phyloP scores from a whole-genome alignment of 2,797 vertebrate species.

The Rhodeus uyekii region DNA sequence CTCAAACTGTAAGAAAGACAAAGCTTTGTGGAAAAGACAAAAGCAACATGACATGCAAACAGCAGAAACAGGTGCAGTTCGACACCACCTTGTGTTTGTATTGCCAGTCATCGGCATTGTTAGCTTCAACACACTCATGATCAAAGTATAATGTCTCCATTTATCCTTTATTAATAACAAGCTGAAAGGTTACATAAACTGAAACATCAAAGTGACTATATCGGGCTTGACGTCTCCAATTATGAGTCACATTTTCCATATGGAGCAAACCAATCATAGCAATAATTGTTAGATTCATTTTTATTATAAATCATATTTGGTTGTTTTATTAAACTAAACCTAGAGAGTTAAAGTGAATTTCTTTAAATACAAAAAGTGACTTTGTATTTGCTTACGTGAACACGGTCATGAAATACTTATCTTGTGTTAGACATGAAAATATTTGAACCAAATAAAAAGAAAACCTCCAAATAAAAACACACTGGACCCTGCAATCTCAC shows the following conservation, averaged over 20 bases:
- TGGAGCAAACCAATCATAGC: not conserved
- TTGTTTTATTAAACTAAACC: not conserved
- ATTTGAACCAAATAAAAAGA: not conserved
- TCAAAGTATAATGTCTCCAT: not conserved
- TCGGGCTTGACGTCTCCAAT: not conserved
- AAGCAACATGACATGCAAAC: not conserved
- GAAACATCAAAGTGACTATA: conserved; percentile 1
- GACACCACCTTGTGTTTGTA: conserved; percentile 16
- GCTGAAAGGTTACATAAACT: conserved; percentile 14
- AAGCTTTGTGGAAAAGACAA: conserved; percentile 1
- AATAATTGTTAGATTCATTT: not conserved
- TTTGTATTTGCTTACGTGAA: not conserved
- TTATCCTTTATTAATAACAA: not conserved
- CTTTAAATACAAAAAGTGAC: no score
- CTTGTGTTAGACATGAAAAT: not conserved
- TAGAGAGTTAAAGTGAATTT: not conserved
- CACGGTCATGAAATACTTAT: not conserved
- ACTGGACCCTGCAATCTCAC: conserved; percentile 63
- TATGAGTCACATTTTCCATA: not conserved
- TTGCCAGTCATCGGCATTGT: not conserved
- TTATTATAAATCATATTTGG: not conserved
- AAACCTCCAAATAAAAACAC: not conserved
- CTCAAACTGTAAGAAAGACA: not conserved
- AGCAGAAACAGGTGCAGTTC: not conserved
- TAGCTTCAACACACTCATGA: not conserved